These are phyloP conservation scores for Protaetia brevitarsis DNA, from an alignment of 1,140 invertebrate species.

Conservation along the genomic window DNA sequence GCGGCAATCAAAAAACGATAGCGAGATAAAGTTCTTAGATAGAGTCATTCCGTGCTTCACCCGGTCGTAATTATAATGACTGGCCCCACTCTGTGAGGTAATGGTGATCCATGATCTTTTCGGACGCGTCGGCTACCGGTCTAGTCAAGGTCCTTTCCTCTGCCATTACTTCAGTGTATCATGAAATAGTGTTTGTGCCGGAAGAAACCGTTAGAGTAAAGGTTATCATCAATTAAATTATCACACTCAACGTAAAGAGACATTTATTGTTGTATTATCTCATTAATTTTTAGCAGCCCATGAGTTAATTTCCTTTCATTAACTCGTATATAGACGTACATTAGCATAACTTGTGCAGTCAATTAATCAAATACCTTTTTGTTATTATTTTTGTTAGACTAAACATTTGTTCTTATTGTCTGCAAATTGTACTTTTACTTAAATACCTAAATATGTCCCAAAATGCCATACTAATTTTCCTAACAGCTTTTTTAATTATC, in stretches of 20 bases:
- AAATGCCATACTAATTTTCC: too few relatives aligned
- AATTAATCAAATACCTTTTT: too few relatives aligned
- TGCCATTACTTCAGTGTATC: neutral
- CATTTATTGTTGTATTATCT: too few relatives aligned
- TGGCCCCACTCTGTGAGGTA: conserved; percentile 16
- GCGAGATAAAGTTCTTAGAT: conserved; percentile 12
- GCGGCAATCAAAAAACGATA: conserved; percentile 21
- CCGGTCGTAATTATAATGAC: conserved; percentile 19
- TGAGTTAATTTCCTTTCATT: too few relatives aligned
- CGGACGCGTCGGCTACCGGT: neutral
- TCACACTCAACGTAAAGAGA: neutral
- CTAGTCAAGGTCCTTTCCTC: neutral
- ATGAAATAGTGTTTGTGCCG: neutral
- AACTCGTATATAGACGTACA: too few relatives aligned
- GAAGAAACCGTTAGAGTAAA: neutral
- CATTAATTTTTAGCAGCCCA: too few relatives aligned
- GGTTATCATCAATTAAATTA: conserved; percentile 1
- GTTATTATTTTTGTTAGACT: too few relatives aligned
- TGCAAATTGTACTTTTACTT: too few relatives aligned
- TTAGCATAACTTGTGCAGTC: too few relatives aligned
- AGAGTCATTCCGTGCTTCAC: conserved; percentile 19
- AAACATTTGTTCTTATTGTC: too few relatives aligned
- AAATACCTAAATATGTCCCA: too few relatives aligned
- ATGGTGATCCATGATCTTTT: conserved; percentile 17
- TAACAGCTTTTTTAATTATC: too few relatives aligned